Evolutionary conservation across 2,888 invertebrate genomes (phyloP).

Genomic region (Coleophora deauratella): DNA sequence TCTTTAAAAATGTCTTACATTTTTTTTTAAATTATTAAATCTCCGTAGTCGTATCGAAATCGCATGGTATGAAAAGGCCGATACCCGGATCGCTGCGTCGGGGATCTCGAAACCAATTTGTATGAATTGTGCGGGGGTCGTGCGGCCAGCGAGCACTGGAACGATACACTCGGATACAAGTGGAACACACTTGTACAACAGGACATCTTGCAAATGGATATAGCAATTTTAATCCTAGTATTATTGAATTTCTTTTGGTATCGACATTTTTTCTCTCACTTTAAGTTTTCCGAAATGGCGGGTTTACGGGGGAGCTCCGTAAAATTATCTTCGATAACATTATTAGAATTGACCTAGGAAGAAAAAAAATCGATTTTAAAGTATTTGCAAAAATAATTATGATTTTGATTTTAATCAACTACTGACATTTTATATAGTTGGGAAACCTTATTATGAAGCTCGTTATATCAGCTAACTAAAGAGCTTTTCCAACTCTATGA

Average conservation of each 20-base stretch:
- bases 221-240: neutral
- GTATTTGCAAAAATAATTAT: too few species aligned
- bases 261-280: slow-evolving; percentile 20
- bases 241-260: neutral
- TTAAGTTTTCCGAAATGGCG: neutral
- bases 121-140: slow-evolving; percentile 39
- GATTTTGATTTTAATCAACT: too few species aligned
- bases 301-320: too few species aligned
- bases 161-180: slow-evolving; percentile 9
- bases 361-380: too few species aligned
- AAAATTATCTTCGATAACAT: too few species aligned
- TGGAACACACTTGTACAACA: neutral
- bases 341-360: too few species aligned
- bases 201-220: neutral
- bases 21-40: too few species aligned
- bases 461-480: too few species aligned
- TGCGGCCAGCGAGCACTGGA: slow-evolving; percentile 36
- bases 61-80: slow-evolving; percentile 5
- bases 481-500: too few species aligned
- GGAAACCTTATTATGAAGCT: too few species aligned
- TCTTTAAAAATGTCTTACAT: too few species aligned
- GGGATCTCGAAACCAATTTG: slow-evolving; percentile 44
- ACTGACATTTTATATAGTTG: too few species aligned
- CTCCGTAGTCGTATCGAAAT: neutral
- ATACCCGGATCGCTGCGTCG: slow-evolving; percentile 29